Base-by-base conservation (phyloP, 35 echinoderm and acorn worm species). In the Acanthaster planci region DNA sequence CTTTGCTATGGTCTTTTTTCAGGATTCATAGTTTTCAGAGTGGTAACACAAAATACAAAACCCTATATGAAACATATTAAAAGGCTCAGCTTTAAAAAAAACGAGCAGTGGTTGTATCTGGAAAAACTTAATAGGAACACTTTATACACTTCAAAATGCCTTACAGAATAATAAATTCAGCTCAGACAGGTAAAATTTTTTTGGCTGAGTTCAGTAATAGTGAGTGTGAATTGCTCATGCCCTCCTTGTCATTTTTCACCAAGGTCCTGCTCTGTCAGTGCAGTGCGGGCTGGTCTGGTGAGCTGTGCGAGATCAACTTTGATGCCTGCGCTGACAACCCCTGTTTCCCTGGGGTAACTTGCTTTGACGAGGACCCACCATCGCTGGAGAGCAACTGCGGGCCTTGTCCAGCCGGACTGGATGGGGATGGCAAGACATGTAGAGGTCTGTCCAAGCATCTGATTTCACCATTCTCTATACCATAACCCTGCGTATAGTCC, bases 281-380 rank as follows among this genome's bases (percentile, higher is more conserved):
- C 67, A 31, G 16, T 7, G 0, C 52, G 0, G 86, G 38, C 14
- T 88, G 47, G n/a, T 26, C 77, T 37, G 86, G 86, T 14, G 60
- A 21, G 0, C 19, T 58, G 29, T 88, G 86, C 29, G 31, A 60
- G 27, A 18, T 56, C 5, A 78, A 88, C 76, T 54, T 27, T 16
- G 77, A 88, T n/a, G 76, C 22, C 5, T 88, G 86, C 26, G 1
- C 3, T n/a, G 86, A 67, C 44, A 36, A 80, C 17, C 86, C 86
- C 12, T 88, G 86, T n/a, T 88, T 64, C 58, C 52, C 50, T 2
- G 55, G 37, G 30, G 86, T 88, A 5, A 8, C 37, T 0, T 88
- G 86, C 40, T 80, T 59, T 15, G 86, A 88, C 39, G 38, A 39
- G 0, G 50, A 47, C 35, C 51, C 76, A 21, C 76, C 76, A 19